Evolutionary conservation across 2,888 invertebrate genomes (phyloP).

Genomic region (Belgica antarctica): DNA sequence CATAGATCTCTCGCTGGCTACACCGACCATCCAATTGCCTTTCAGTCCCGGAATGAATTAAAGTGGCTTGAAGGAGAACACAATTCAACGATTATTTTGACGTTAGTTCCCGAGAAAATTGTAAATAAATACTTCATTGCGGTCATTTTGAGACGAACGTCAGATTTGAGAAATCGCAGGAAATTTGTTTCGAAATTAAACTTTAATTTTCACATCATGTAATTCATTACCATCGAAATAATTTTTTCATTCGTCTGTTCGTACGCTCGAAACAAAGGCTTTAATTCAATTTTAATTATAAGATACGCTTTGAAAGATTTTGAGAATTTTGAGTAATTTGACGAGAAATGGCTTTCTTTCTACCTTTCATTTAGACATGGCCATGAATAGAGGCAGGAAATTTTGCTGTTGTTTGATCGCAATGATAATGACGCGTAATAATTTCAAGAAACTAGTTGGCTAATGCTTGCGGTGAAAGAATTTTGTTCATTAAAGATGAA

Average conservation of each 20-base stretch:
- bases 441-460: not conserved
- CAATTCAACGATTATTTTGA: constrained; percentile 24
- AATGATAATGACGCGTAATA: not conserved
- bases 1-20: not conserved
- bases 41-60: not conserved
- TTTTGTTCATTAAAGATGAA: not conserved
- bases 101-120: constrained; percentile 1
- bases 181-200: constrained; percentile 34
- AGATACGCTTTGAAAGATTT: constrained; percentile 3
- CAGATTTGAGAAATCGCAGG: constrained; percentile 31
- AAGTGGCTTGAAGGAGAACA: not conserved
- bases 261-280: constrained; percentile 24
- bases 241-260: not conserved
- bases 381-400: not conserved
- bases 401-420: not conserved
- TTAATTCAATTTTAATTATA: constrained; percentile 39
- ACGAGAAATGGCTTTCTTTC: not conserved
- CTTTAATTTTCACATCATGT: constrained; percentile 29
- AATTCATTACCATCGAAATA: not conserved
- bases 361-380: not conserved
- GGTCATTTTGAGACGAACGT: constrained; percentile 5
- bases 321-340: not conserved
- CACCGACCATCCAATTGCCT: not conserved
- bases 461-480: not conserved
- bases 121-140: constrained; percentile 4